A percentile compares a stretch with the other conserved stretches of the same genome.
Conservation (phyloP, 2,797 vertebrate genomes). For the Brachyalestes nurse region DNA sequence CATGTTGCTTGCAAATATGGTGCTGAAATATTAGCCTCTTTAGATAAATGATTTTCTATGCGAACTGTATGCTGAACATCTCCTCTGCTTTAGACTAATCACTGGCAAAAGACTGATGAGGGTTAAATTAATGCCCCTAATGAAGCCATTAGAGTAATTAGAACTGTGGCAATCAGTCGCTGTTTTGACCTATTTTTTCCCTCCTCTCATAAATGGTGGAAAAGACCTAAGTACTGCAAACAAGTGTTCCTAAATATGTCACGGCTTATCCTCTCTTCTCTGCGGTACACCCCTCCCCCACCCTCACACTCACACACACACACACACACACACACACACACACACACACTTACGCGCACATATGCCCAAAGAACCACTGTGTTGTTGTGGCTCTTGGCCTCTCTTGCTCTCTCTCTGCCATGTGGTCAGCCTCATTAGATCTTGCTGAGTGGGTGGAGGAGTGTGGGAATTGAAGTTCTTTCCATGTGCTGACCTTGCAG, state of each 20-base stretch:
- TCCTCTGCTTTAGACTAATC: constrained; percentile 58
- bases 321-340: neutral
- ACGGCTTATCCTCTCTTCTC: constrained; percentile 20
- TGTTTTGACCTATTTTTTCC: constrained; percentile 60
- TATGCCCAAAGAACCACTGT: neutral
- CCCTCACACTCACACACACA: neutral
- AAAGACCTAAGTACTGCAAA: constrained; percentile 47
- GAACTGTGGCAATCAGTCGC: constrained; percentile 61
- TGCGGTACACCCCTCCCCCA: neutral
- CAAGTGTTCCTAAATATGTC: constrained; percentile 51
- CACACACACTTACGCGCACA: too few relatives aligned
- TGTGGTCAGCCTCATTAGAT: constrained; percentile 18
- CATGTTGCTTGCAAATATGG: constrained; percentile 38
- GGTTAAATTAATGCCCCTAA: constrained; percentile 64
- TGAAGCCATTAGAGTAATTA: constrained; percentile 66
- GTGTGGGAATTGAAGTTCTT: constrained; percentile 14
- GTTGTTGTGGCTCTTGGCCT: neutral
- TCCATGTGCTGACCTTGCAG: constrained; percentile 6
- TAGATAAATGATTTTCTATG: constrained; percentile 52
- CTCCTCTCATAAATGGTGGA: constrained; percentile 48
- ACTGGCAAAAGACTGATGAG: constrained; percentile 65
- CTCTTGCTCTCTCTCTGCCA: neutral
- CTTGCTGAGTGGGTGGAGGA: constrained; percentile 30
- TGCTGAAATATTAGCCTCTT: constrained; percentile 48
- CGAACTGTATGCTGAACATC: constrained; percentile 55